A percentile compares a stretch with the other conserved stretches of the same genome.
Evolutionary conservation across 2,888 invertebrate species (phyloP).

Genomic region (Schizotus pectinicornis): DNA sequence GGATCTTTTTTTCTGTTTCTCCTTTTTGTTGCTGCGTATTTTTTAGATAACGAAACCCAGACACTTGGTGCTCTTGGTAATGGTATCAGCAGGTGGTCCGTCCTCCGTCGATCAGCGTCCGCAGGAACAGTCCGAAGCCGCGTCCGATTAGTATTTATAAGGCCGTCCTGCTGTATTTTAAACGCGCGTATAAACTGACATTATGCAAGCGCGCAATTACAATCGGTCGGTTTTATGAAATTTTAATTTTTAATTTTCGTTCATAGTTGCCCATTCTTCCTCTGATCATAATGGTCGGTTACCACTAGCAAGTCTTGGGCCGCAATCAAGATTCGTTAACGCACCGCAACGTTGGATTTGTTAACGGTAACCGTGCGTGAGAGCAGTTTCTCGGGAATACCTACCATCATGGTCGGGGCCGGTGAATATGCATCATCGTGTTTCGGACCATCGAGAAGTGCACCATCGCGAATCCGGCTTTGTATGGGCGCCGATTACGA

Average conservation of each 20-base stretch:
- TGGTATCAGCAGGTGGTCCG: conserved; percentile 35
- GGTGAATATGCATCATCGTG: too few relatives aligned
- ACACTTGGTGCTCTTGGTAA: too few relatives aligned
- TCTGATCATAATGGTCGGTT: conserved; percentile 8
- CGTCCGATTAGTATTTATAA: conserved; percentile 46
- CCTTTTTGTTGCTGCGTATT: too few relatives aligned
- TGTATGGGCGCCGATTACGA: too few relatives aligned
- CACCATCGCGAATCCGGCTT: too few relatives aligned
- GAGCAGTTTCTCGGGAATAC: conserved; percentile 34
- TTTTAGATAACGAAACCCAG: too few relatives aligned
- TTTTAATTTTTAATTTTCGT: conserved; percentile 30
- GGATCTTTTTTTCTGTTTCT: too few relatives aligned
- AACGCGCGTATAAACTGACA: conserved; percentile 32
- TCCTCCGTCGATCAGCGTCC: conserved; percentile 32
- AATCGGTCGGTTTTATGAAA: conserved; percentile 34
- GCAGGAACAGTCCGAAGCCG: conserved; percentile 33
- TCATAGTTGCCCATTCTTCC: neutral
- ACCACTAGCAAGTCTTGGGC: conserved; percentile 10
- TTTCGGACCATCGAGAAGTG: too few relatives aligned
- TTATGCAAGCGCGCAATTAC: conserved; percentile 36
- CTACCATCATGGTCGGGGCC: neutral
- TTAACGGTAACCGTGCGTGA: conserved; percentile 43
- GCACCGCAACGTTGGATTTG: conserved; percentile 31
- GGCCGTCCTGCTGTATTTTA: conserved; percentile 39
- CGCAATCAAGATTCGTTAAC: conserved; percentile 43